These are phyloP conservation scores for Cettia cetti DNA, from an alignment of 2,113 vertebrate species.

Conservation along the genomic window DNA sequence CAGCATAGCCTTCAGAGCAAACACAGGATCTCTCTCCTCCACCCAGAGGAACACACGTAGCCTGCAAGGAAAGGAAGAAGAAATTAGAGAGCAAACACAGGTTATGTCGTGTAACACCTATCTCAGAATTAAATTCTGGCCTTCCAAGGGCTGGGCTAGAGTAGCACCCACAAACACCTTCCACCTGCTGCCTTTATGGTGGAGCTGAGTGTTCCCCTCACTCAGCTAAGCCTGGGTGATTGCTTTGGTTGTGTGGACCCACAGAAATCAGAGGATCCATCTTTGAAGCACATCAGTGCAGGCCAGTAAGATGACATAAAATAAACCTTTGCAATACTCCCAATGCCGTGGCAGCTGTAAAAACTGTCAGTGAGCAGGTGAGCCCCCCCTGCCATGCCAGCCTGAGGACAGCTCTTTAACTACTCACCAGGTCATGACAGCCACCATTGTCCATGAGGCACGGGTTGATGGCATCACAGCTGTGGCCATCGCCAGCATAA, in stretches of 20 bases:
- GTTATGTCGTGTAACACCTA: not conserved
- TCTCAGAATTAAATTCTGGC: not conserved
- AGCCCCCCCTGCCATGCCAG: not conserved
- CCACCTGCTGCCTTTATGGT: not conserved
- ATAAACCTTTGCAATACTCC: not conserved
- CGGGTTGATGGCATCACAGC: slow-evolving; percentile 82
- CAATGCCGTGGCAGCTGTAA: not conserved
- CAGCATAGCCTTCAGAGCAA: slow-evolving; percentile 77
- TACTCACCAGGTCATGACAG: slow-evolving; percentile 85
- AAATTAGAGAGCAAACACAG: not conserved
- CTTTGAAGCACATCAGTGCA: not conserved
- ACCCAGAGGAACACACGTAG: slow-evolving; percentile 72
- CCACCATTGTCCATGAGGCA: slow-evolving; percentile 84
- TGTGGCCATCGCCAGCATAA: slow-evolving; percentile 82
- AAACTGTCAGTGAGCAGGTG: not conserved
- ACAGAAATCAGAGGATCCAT: not conserved
- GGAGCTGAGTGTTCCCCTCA: not conserved
- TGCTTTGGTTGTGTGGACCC: not conserved
- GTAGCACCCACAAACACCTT: not conserved
- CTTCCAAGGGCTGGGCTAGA: not conserved
- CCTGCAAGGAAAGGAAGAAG: slow-evolving; percentile 69
- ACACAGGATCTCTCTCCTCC: slow-evolving; percentile 75
- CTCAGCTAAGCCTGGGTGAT: not conserved
- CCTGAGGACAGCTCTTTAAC: not conserved
- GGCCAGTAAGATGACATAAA: not conserved